Conservation (phyloP, 1,140 invertebrate species). For the Nebria ingens region DNA sequence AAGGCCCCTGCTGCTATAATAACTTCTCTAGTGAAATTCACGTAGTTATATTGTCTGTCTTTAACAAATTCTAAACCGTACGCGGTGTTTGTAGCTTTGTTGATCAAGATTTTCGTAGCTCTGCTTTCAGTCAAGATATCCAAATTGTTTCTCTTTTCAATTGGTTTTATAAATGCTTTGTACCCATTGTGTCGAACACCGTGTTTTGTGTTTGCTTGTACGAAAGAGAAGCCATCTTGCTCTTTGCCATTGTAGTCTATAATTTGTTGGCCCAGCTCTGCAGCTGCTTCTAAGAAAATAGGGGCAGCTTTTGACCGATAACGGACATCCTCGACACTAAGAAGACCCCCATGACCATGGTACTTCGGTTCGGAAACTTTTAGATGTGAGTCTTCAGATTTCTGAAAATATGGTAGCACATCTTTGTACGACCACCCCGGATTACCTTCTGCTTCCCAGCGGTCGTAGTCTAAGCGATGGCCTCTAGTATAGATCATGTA, state of each 20-base stretch:
- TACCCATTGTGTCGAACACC: constrained; percentile 42
- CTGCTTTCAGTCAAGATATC: constrained; percentile 51
- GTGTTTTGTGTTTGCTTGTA: constrained; percentile 30
- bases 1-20: constrained; percentile 57
- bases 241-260: constrained; percentile 41
- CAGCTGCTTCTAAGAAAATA: constrained; percentile 40
- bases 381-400: constrained; percentile 27
- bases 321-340: constrained; percentile 20
- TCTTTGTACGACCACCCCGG: constrained; percentile 60
- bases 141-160: constrained; percentile 51
- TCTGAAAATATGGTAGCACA: constrained; percentile 47
- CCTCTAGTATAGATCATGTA: constrained; percentile 85
- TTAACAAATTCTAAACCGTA: constrained; percentile 45
- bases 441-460: constrained; percentile 58
- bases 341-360: constrained; percentile 25
- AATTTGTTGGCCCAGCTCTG: constrained; percentile 38
- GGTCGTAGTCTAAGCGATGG: constrained; percentile 61
- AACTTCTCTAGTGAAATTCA: constrained; percentile 50
- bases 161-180: constrained; percentile 41
- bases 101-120: constrained; percentile 50
- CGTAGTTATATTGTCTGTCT: constrained; percentile 36
- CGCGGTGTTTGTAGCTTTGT: constrained; percentile 38
- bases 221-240: constrained; percentile 34
- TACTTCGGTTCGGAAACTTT: constrained; percentile 29
- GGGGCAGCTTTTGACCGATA: constrained; percentile 24